Percentiles rank a stretch among this genome's conserved stretches.
Conservation (phyloP, 2,888 invertebrate genomes). For the Tupiocoris notatus region DNA sequence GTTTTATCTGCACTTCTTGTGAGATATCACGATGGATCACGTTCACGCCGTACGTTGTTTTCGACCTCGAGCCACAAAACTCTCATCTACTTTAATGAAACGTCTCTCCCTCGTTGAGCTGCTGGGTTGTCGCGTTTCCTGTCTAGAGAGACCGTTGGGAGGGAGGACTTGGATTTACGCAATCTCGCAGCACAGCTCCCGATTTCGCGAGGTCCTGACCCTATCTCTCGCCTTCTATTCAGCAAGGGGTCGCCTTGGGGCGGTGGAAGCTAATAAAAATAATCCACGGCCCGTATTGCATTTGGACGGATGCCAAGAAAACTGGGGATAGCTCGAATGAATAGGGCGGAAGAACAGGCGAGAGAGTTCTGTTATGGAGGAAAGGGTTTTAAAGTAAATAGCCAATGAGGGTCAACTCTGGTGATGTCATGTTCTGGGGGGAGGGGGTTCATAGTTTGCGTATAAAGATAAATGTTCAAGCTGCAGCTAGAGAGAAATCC, state of each 20-base stretch:
- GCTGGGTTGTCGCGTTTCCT: background rate
- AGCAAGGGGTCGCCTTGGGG: background rate
- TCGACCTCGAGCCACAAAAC: background rate
- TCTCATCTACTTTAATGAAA: background rate
- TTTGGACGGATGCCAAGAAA: background rate
- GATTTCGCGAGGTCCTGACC: background rate
- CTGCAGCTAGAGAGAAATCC: too few species aligned
- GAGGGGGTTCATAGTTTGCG: too few species aligned
- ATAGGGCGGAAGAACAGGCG: background rate
- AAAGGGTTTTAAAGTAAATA: background rate
- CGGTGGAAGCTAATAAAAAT: background rate
- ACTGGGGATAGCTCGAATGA: background rate
- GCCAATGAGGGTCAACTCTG: background rate
- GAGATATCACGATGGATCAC: background rate
- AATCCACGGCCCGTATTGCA: background rate
- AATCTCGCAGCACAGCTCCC: background rate
- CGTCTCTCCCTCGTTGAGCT: background rate
- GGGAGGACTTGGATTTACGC: background rate
- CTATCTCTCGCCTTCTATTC: too few species aligned
- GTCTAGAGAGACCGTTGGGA: background rate
- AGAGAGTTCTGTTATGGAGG: background rate
- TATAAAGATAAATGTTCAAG: too few species aligned
- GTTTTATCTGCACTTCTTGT: background rate
- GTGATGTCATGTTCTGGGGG: too few species aligned
- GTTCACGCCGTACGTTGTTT: background rate